Percentiles rank a stretch among this genome's conserved stretches.
Conservation (phyloP, 2,888 invertebrate genomes). For the Agrotis segetum region DNA sequence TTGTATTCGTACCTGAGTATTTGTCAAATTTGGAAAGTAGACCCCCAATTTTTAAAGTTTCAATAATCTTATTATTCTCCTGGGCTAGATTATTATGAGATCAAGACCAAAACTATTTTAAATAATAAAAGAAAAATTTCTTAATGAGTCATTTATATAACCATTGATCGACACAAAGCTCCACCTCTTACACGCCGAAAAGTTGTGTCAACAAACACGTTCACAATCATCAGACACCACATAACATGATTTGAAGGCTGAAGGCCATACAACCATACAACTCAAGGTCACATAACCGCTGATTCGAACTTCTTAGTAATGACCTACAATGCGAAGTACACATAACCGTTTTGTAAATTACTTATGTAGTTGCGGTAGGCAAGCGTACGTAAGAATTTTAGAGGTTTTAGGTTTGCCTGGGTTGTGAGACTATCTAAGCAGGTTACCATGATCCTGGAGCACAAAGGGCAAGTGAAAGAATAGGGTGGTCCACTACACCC, state of each 20-base stretch:
- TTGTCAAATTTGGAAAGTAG: too few species aligned
- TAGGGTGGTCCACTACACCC: too few species aligned
- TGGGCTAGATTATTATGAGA: too few species aligned
- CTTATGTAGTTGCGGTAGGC: slow-evolving; percentile 14
- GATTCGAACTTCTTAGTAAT: slow-evolving; percentile 53
- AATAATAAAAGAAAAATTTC: background rate
- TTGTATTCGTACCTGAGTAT: too few species aligned
- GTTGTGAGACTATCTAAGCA: too few species aligned
- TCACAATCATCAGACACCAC: slow-evolving; percentile 11
- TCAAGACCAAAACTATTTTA: too few species aligned
- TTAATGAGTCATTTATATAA: background rate
- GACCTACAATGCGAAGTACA: slow-evolving; percentile 42
- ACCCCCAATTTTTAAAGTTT: too few species aligned
- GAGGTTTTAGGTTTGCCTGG: background rate
- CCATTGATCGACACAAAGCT: slow-evolving; percentile 1
- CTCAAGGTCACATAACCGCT: slow-evolving; percentile 55
- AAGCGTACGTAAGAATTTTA: background rate
- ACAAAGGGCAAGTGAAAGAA: too few species aligned
- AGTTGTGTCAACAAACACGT: slow-evolving; percentile 37
- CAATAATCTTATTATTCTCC: too few species aligned
- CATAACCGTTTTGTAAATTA: slow-evolving; percentile 27
- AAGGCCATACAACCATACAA: slow-evolving; percentile 43
- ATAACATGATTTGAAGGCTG: slow-evolving; percentile 9
- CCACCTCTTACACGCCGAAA: slow-evolving; percentile 36
- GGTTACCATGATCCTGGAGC: too few species aligned